phyloP scores from a whole-genome alignment of 2,113 vertebrate species.

The Neopipo cinnamomea region DNA sequence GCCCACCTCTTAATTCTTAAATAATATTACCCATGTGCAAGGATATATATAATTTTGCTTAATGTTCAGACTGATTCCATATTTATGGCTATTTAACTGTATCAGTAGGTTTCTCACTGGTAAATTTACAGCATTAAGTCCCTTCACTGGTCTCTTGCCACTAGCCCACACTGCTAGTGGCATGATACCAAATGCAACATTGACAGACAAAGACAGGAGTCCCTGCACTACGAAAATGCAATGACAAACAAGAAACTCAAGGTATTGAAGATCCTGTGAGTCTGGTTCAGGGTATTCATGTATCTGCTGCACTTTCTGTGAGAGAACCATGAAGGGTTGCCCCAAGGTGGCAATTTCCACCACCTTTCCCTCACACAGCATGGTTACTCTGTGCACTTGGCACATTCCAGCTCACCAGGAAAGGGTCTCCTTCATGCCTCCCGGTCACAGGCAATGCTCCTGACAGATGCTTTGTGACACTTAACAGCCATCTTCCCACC shows the following conservation, averaged over 20 bases:
- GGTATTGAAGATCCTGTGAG: neutral
- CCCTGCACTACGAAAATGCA: neutral
- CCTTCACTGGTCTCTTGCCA: neutral
- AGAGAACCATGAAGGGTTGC: neutral
- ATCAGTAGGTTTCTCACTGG: neutral
- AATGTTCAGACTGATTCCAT: neutral
- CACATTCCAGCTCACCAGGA: neutral
- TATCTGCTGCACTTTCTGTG: neutral
- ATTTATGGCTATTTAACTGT: neutral
- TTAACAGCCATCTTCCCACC: neutral
- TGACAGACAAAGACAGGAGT: neutral
- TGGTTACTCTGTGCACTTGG: fast-evolving
- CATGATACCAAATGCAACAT: neutral
- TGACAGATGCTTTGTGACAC: neutral
- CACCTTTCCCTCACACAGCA: neutral
- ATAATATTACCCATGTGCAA: neutral
- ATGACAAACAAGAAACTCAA: neutral
- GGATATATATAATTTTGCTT: neutral
- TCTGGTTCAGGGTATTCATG: neutral
- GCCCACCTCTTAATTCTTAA: neutral
- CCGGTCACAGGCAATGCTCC: neutral
- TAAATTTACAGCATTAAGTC: neutral
- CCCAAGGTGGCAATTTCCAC: neutral
- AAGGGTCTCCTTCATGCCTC: neutral
- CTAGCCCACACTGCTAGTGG: neutral